Evolutionary conservation across 2,113 vertebrate genomes (phyloP).

Genomic region (Tiliqua scincoides): DNA sequence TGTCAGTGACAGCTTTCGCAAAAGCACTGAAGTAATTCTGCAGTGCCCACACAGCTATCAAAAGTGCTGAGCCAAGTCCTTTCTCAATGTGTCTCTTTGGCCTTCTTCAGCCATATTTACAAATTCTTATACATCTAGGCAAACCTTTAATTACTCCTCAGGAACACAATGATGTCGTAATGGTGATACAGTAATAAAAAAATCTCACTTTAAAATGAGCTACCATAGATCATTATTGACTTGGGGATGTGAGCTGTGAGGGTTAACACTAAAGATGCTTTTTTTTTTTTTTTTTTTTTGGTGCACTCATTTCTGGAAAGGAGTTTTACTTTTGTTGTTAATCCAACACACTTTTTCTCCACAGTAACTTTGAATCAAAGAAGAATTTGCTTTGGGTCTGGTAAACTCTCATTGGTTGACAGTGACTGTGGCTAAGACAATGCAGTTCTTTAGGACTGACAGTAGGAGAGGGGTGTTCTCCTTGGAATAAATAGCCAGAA

Average conservation of each 20-base stretch:
- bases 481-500: too few species aligned
- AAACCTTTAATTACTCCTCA: slow-evolving; percentile 79
- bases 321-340: slow-evolving; percentile 16
- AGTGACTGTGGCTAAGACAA: not conserved
- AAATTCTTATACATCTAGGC: slow-evolving; percentile 79
- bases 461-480: too few species aligned
- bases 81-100: slow-evolving; percentile 73
- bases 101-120: slow-evolving; percentile 78
- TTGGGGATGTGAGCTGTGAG: slow-evolving; percentile 45
- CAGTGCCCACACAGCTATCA: slow-evolving; percentile 61
- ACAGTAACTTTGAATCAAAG: not conserved
- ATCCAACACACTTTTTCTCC: not conserved
- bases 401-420: not conserved
- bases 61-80: slow-evolving; percentile 79
- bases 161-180: slow-evolving; percentile 68
- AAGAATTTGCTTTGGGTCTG: not conserved
- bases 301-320: slow-evolving; percentile 32
- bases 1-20: slow-evolving; percentile 58
- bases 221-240: slow-evolving; percentile 61
- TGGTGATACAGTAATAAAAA: slow-evolving; percentile 76
- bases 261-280: slow-evolving; percentile 40
- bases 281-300: slow-evolving; percentile 40
- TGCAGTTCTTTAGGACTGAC: too few species aligned
- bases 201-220: slow-evolving; percentile 71
- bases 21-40: slow-evolving; percentile 73